Percentiles rank a stretch among this genome's conserved stretches.
phyloP scores from a whole-genome alignment of 1,140 invertebrate species.

The Colletes latitarsis region DNA sequence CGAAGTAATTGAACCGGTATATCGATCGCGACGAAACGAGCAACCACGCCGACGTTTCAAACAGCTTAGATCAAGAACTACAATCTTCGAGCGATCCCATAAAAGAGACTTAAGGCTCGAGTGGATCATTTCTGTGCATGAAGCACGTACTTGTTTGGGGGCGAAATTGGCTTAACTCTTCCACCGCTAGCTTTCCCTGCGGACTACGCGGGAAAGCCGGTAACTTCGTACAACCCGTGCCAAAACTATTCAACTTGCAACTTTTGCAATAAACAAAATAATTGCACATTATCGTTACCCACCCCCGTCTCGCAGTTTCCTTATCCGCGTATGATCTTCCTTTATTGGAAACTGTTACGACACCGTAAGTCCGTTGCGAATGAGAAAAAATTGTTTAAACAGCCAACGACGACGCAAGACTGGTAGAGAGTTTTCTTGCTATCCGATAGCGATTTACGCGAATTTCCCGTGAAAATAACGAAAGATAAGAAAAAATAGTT shows the following conservation, averaged over 20 bases:
- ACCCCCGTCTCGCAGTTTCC: no score
- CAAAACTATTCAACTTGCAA: not conserved
- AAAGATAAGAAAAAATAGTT: no score
- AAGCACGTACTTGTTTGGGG: slow-evolving; percentile 55
- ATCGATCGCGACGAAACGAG: slow-evolving; percentile 52
- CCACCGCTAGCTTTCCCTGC: slow-evolving; percentile 41
- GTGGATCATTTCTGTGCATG: slow-evolving; percentile 58
- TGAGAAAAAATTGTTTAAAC: not conserved
- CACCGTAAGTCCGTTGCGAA: not conserved
- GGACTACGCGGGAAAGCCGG: slow-evolving; percentile 22
- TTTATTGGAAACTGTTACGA: not conserved
- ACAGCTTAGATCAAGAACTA: slow-evolving; percentile 42
- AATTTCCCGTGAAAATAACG: no score
- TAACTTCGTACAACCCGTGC: slow-evolving; percentile 19
- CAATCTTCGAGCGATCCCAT: slow-evolving; percentile 49
- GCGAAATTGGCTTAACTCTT: slow-evolving; percentile 64
- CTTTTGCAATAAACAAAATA: no score
- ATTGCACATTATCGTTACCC: no score
- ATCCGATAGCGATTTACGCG: no score
- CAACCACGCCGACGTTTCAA: slow-evolving; percentile 14
- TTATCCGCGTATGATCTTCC: not conserved
- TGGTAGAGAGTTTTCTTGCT: no score
- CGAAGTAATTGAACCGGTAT: slow-evolving; percentile 42
- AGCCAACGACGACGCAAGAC: not conserved
- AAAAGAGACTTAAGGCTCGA: slow-evolving; percentile 62